Base-by-base conservation (phyloP, 1,140 invertebrate species). In the Drosophila novamexicana region DNA sequence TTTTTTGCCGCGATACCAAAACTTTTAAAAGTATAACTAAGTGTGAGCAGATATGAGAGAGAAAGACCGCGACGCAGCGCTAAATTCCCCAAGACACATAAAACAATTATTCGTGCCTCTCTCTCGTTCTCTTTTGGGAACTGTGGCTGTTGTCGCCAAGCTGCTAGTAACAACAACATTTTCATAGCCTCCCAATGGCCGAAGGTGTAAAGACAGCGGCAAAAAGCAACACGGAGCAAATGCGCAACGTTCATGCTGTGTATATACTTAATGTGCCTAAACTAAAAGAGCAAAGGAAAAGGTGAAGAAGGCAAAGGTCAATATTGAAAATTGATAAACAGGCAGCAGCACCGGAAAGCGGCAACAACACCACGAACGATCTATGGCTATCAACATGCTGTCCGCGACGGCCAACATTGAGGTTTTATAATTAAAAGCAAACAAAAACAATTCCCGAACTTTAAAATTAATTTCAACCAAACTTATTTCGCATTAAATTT, bases 251-350 rank as follows among this genome's bases (percentile, higher is more conserved):
- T 29, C 42, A 39, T 8, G 47, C 32, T 82, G 54, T 62, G 56
- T 86, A 63, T 85, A 68, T 83, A 83, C 70, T 81, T 85, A 85
- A 89, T 83, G 79, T 64, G 54, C 71, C 84, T 61, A 58, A 79
- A 68, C 79, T 80, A 83, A 80, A 84, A 70, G 72, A 65, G 61
- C 53, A 73, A 76, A 76, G 53, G 65, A 75, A 49, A 58, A 56
- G 63, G 32, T 29, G 42, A 52, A 65, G 74, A 78, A 71, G 61
- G 61, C 74, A 89, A 89, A 88, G 84, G 84, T 88, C 84, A 88
- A 88, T 80, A 88, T 89, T 89, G 84, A 72, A 88, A 89, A 89
- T 88, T 88, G 84, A 88, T 88, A 88, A 88, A 83, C 84, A 83
- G 53, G 53, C 79, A 81, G 69, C 52, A 74, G 54, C 59, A 66